These are phyloP conservation scores for Bathynomus jamesi DNA, from an alignment of 1,140 invertebrate species.

Conservation along the genomic window DNA sequence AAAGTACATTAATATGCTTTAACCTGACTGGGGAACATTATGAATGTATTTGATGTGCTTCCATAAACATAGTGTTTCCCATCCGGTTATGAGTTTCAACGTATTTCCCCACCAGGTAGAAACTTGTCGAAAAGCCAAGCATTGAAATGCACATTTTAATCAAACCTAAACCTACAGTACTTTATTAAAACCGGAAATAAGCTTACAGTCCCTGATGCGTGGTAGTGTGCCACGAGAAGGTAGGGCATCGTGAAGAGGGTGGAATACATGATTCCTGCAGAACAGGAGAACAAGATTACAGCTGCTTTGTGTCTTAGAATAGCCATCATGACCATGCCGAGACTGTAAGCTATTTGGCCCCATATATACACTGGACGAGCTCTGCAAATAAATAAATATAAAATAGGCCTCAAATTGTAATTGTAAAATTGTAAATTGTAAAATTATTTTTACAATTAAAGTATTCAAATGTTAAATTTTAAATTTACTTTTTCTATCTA, in stretches of 20 bases:
- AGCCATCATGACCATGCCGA: constrained; percentile 84
- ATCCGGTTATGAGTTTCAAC: too few species aligned
- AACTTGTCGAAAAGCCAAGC: too few species aligned
- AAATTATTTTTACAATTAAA: background rate
- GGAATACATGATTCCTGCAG: constrained; percentile 92
- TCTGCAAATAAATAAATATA: constrained; percentile 46
- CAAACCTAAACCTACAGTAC: too few species aligned
- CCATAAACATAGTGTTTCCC: too few species aligned
- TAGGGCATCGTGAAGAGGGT: constrained; percentile 97
- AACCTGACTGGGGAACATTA: too few species aligned
- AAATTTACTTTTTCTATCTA: too few species aligned
- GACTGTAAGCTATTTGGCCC: constrained; percentile 79
- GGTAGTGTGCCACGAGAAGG: constrained; percentile 84
- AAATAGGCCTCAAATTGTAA: background rate
- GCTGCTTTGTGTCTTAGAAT: constrained; percentile 62
- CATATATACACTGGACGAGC: constrained; percentile 79
- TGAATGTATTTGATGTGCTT: too few species aligned
- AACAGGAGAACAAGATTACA: constrained; percentile 82
- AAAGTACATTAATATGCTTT: too few species aligned
- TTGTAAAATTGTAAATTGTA: background rate
- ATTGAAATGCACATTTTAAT: too few species aligned
- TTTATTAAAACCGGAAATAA: too few species aligned
- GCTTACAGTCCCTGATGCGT: constrained; percentile 73
- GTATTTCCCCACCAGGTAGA: too few species aligned
- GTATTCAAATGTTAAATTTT: too few species aligned